phyloP scores from a whole-genome alignment of 2,888 invertebrate species.

The Phengaris alcon region DNA sequence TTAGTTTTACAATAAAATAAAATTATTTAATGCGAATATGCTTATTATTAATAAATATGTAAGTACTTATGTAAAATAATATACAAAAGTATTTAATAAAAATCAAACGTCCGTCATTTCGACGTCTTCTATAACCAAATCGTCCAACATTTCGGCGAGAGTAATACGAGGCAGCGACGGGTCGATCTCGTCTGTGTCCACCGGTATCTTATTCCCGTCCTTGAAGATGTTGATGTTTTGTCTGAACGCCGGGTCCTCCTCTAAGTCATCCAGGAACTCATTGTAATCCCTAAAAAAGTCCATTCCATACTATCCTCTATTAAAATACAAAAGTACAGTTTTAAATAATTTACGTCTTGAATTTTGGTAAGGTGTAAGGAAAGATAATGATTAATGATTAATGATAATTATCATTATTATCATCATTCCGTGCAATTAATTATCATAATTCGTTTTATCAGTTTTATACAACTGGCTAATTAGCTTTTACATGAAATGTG shows the following conservation, averaged over 20 bases:
- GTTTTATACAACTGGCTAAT: not conserved
- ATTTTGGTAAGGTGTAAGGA: not conserved
- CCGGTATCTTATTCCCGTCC: conserved; percentile 70
- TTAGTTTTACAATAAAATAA: not conserved
- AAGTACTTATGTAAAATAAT: not conserved
- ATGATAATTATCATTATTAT: not conserved
- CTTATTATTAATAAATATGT: not conserved
- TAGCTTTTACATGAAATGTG: not conserved
- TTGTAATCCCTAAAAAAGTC: conserved; percentile 87
- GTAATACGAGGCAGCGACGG: conserved; percentile 87
- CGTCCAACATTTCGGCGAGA: conserved; percentile 96
- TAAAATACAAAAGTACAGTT: too few relatives aligned
- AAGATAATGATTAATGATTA: not conserved
- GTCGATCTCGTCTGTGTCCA: conserved; percentile 81
- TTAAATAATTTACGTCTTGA: too few relatives aligned
- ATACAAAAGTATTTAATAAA: conserved; percentile 6
- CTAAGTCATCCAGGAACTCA: conserved; percentile 97
- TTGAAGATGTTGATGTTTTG: conserved; percentile 96
- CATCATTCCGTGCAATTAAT: not conserved
- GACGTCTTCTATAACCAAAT: conserved; percentile 88
- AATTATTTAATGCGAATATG: not conserved
- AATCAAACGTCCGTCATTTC: conserved; percentile 83
- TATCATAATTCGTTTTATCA: not conserved
- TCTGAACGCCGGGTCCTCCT: conserved; percentile 94
- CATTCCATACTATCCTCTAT: too few relatives aligned